Percentiles rank a stretch among this genome's conserved stretches.
Evolutionary conservation across 2,888 invertebrate genomes (phyloP).

Genomic region (Esperia sulphurella): DNA sequence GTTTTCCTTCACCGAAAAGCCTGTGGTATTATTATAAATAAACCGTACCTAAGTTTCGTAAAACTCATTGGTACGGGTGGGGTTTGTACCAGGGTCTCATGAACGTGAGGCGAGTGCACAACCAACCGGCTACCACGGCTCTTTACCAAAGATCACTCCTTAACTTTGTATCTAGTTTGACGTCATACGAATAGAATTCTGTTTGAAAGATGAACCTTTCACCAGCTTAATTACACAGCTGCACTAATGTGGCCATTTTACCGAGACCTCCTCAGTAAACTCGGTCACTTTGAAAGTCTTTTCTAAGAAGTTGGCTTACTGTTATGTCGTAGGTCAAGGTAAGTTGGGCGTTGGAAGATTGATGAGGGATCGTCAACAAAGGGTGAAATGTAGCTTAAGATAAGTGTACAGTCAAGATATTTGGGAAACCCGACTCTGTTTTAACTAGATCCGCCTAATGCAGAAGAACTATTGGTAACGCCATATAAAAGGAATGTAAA

Average conservation of each 20-base stretch:
- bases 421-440: slow-evolving; percentile 84
- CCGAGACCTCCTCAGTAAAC: slow-evolving; percentile 13
- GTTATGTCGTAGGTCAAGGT: slow-evolving; percentile 18
- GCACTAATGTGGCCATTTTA: slow-evolving; percentile 20
- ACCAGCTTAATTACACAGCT: slow-evolving; percentile 25
- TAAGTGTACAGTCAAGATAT: not conserved
- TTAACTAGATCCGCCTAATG: slow-evolving; percentile 81
- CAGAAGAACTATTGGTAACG: no score
- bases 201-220: not conserved
- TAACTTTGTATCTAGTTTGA: no score
- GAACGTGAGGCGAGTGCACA: no score
- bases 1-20: no score
- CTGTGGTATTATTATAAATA: no score
- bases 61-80: no score
- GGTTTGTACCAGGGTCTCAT: no score
- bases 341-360: slow-evolving; percentile 19
- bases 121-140: no score
- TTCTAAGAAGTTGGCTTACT: slow-evolving; percentile 6
- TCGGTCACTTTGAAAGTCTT: not conserved
- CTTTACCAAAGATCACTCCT: not conserved
- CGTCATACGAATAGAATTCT: not conserved
- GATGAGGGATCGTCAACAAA: slow-evolving; percentile 27
- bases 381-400: slow-evolving; percentile 24
- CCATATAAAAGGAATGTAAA: no score
- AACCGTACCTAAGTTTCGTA: no score